Conservation (phyloP, 2,797 vertebrate genomes). For the Tenualosa ilisha region DNA sequence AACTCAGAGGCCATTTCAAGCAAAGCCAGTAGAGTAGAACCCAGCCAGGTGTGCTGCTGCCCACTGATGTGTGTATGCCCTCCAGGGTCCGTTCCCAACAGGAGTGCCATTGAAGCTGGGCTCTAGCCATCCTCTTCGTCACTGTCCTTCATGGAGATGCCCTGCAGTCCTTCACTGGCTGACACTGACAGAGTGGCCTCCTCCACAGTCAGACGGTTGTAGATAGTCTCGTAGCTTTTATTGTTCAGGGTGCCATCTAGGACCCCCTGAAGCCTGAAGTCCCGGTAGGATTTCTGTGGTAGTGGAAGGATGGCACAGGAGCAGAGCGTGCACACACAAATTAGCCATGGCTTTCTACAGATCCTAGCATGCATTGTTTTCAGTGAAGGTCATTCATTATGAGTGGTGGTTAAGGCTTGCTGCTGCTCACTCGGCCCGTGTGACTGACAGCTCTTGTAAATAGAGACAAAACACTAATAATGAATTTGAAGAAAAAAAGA, state of each 20-base stretch:
- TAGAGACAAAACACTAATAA: neutral
- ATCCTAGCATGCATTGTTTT: neutral
- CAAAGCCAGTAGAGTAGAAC: neutral
- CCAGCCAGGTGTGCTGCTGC: neutral
- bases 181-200: conserved; percentile 88
- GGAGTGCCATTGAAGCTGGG: neutral
- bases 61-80: neutral
- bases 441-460: no score
- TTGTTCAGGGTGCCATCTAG: conserved; percentile 87
- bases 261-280: conserved; percentile 93
- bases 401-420: neutral
- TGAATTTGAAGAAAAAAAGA: neutral
- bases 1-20: neutral
- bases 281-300: conserved; percentile 89
- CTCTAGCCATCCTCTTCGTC: conserved; percentile 89
- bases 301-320: neutral
- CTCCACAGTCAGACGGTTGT: conserved; percentile 89
- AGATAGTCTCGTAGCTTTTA: conserved; percentile 89
- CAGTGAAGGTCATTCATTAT: neutral
- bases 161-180: conserved; percentile 84
- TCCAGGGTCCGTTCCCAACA: neutral
- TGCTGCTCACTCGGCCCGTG: no score
- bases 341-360: neutral
- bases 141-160: conserved; percentile 95
- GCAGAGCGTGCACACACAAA: conserved; percentile 21